These are phyloP conservation scores for Agrilus mali DNA, from an alignment of 2,888 invertebrate species.

Conservation along the genomic window DNA sequence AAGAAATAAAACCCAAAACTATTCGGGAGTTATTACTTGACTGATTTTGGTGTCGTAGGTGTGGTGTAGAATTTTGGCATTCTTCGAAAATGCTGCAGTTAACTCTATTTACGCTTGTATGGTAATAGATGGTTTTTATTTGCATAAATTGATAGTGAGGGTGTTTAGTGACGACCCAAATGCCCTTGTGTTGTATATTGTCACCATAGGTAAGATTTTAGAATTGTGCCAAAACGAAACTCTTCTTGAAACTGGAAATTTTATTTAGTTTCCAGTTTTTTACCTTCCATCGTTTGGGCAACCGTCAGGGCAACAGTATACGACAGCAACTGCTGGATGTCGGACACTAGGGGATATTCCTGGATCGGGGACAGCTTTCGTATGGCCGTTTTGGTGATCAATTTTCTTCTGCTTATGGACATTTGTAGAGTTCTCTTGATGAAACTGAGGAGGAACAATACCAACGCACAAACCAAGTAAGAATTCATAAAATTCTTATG, in stretches of 20 bases:
- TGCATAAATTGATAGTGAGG: constrained; percentile 53
- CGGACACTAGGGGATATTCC: constrained; percentile 42
- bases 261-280: constrained; percentile 29
- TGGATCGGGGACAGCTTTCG: constrained; percentile 50
- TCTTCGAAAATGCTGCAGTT: constrained; percentile 40
- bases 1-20: no score
- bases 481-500: background rate
- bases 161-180: constrained; percentile 46
- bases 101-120: constrained; percentile 56
- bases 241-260: background rate
- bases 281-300: constrained; percentile 45
- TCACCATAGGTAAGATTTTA: constrained; percentile 33
- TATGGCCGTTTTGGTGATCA: constrained; percentile 42
- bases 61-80: constrained; percentile 41
- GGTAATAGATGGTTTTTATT: constrained; percentile 51
- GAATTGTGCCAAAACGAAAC: background rate
- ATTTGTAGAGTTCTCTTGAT: constrained; percentile 51
- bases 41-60: constrained; percentile 9
- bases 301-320: constrained; percentile 36
- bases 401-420: constrained; percentile 47
- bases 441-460: constrained; percentile 44
- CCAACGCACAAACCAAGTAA: constrained; percentile 27
- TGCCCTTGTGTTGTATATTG: constrained; percentile 35
- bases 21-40: no score
- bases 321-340: constrained; percentile 49